Conservation (phyloP, 2,113 vertebrate genomes). For the Xenopus tropicalis region UCB_Xtro_10.0 CM004448.2:111204501-111205000, state of each 20-base stretch:
- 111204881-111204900: conserved; percentile 14
- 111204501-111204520: neutral
- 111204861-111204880: conserved; percentile 27
- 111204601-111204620: conserved; percentile 46
- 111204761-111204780: conserved; percentile 78
- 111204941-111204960: neutral
- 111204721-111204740: conserved; percentile 66
- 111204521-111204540: neutral
- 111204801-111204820: conserved; percentile 65
- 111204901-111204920: conserved; percentile 2
- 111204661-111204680: conserved; percentile 59
- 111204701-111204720: conserved; percentile 62
- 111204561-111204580: conserved; percentile 45
- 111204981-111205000: neutral
- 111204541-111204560: conserved; percentile 40
- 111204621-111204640: conserved; percentile 50
- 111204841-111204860: conserved; percentile 44
- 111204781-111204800: conserved; percentile 63
- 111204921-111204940: neutral
- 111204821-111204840: conserved; percentile 63
- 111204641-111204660: conserved; percentile 64
- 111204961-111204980: neutral
- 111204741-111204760: conserved; percentile 69
- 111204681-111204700: conserved; percentile 54
- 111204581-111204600: conserved; percentile 54